A percentile compares a stretch with the other conserved stretches of the same genome.
Conservation (phyloP, 2,797 vertebrate genomes). For the Hyperoplus immaculatus region DNA sequence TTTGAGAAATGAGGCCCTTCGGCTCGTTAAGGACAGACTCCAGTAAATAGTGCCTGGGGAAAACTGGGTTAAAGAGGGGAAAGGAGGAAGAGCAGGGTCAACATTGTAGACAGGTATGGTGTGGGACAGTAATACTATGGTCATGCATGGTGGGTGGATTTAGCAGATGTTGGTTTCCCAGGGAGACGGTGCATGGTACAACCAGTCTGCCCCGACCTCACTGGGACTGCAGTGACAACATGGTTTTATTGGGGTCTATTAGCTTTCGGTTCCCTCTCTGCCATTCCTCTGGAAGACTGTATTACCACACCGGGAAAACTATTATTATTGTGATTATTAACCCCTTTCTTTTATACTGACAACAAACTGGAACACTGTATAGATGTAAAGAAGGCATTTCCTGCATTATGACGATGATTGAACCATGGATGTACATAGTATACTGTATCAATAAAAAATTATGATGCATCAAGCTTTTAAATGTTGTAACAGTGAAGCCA, state of each 20-base stretch:
- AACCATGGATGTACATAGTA: slow-evolving; percentile 93
- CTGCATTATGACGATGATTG: slow-evolving; percentile 87
- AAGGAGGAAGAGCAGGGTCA: not conserved
- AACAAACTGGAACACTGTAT: slow-evolving; percentile 87
- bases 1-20: slow-evolving; percentile 46
- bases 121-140: not conserved
- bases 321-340: slow-evolving; percentile 73
- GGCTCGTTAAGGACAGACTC: slow-evolving; percentile 23
- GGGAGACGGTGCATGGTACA: slow-evolving; percentile 27
- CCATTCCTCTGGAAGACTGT: slow-evolving; percentile 74
- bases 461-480: slow-evolving; percentile 86
- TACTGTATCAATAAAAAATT: slow-evolving; percentile 90
- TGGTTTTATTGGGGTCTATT: slow-evolving; percentile 64
- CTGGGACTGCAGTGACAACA: slow-evolving; percentile 83
- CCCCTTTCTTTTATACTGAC: slow-evolving; percentile 87
- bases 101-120: not conserved
- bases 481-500: slow-evolving; percentile 58
- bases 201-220: slow-evolving; percentile 44
- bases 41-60: slow-evolving; percentile 43
- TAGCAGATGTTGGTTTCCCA: slow-evolving; percentile 27
- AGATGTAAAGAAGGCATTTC: slow-evolving; percentile 91
- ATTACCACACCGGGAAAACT: slow-evolving; percentile 62
- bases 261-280: slow-evolving; percentile 80
- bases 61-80: not conserved
- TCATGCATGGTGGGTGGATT: slow-evolving; percentile 12